Evolutionary conservation across 2,113 vertebrate genomes (phyloP).

Genomic region (Corythoichthys haematopterus): DNA sequence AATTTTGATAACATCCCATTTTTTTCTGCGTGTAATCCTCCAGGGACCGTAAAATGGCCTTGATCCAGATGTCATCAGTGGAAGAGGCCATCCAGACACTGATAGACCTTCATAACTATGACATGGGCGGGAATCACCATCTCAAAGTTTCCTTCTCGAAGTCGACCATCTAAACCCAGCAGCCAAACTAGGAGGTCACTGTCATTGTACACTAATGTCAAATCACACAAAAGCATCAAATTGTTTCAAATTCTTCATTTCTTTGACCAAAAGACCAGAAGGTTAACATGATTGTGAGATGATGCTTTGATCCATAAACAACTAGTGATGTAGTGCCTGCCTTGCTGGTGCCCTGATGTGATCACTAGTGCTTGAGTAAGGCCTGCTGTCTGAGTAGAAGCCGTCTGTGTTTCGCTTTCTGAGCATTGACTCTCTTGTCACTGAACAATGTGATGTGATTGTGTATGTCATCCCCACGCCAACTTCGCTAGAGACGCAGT

Average conservation of each 20-base stretch:
- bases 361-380: neutral
- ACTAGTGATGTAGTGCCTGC: neutral
- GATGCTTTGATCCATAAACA: neutral
- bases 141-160: slow-evolving; percentile 99
- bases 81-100: slow-evolving; percentile 95
- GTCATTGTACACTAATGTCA: slow-evolving; percentile 1
- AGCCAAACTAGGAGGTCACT: neutral
- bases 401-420: neutral
- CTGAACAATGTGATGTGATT: neutral
- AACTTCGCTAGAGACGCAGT: neutral
- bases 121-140: slow-evolving; percentile 96
- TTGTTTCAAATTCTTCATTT: neutral
- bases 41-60: slow-evolving; percentile 98
- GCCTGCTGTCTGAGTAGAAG: neutral
- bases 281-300: neutral
- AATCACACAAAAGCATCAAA: neutral
- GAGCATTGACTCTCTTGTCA: neutral
- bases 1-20: neutral
- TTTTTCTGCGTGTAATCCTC: slow-evolving; percentile 44
- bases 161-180: slow-evolving; percentile 85
- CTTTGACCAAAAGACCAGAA: neutral
- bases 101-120: slow-evolving; percentile 98
- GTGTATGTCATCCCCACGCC: neutral
- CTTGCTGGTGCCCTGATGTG: neutral
- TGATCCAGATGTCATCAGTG: slow-evolving; percentile 97